Conservation (phyloP, 2,113 vertebrate species). For the Microtus ochrogaster region DNA sequence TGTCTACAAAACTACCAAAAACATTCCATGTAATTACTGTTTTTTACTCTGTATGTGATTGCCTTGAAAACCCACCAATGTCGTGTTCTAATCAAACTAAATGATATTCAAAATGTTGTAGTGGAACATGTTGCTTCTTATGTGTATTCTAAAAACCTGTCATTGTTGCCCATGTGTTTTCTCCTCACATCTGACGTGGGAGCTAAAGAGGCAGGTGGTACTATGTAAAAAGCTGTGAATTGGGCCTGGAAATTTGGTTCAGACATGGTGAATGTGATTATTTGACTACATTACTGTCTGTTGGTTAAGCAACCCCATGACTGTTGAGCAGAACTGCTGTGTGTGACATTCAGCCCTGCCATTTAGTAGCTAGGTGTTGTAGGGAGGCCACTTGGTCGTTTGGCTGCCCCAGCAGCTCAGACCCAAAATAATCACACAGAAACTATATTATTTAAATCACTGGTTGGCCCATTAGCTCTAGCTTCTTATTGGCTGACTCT, state of each 20-base stretch:
- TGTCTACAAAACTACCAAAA: not conserved
- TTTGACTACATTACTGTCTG: not conserved
- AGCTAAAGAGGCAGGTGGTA: not conserved
- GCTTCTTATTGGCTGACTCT: too few species aligned
- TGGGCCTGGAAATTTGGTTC: not conserved
- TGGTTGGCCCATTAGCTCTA: too few species aligned
- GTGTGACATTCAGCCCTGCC: not conserved
- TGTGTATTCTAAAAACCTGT: not conserved
- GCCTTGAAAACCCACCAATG: not conserved
- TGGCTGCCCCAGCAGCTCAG: too few species aligned
- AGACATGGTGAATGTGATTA: not conserved
- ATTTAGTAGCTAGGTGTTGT: not conserved
- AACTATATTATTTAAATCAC: too few species aligned
- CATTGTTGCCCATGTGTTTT: not conserved
- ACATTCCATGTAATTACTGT: not conserved
- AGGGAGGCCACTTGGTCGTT: too few species aligned
- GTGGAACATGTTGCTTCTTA: not conserved
- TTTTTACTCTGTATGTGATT: slow-evolving; percentile 9
- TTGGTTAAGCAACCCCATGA: not conserved
- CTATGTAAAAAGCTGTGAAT: not conserved
- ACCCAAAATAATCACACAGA: too few species aligned
- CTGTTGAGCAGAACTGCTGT: not conserved
- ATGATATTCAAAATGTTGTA: not conserved
- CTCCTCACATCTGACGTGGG: not conserved
- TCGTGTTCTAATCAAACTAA: not conserved